Conservation (phyloP, 92 coral and sea anemone species). For the Heliopora coerulea region DNA sequence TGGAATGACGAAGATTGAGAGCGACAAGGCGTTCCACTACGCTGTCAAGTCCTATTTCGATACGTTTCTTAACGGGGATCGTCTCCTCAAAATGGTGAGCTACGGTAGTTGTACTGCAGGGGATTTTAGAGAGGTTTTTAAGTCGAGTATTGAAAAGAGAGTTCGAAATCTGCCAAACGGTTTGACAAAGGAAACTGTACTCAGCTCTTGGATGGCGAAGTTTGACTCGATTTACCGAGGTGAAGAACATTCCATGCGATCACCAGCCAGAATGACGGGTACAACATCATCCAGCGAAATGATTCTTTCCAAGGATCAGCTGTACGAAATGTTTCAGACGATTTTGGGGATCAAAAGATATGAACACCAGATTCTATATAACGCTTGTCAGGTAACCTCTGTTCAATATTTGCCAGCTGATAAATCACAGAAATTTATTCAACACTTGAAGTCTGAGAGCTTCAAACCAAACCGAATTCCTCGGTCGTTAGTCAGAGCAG, state of each 20-base stretch:
- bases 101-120: constrained; percentile 90
- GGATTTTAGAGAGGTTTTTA: constrained; percentile 95
- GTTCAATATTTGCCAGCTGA: no score
- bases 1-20: constrained; percentile 82
- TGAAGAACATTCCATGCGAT: constrained; percentile 61
- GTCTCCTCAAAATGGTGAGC: constrained; percentile 81
- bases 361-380: constrained; percentile 86
- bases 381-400: constrained; percentile 99
- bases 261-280: constrained; percentile 65
- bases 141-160: constrained; percentile 79
- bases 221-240: constrained; percentile 97
- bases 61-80: constrained; percentile 80
- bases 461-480: no score
- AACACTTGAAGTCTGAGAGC: no score
- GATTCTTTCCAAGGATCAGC: constrained; percentile 91
- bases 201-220: constrained; percentile 97
- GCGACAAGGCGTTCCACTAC: constrained; percentile 86
- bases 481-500: no score
- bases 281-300: constrained; percentile 83
- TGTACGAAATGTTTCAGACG: constrained; percentile 95
- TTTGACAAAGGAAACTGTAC: constrained; percentile 85
- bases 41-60: constrained; percentile 85
- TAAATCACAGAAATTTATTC: no score
- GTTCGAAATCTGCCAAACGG: constrained; percentile 92
- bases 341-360: constrained; percentile 81